A percentile compares a stretch with the other conserved stretches of the same genome.
Evolutionary conservation across 2,888 invertebrate genomes (phyloP).

Genomic region (Drosophila buzzatii): DNA sequence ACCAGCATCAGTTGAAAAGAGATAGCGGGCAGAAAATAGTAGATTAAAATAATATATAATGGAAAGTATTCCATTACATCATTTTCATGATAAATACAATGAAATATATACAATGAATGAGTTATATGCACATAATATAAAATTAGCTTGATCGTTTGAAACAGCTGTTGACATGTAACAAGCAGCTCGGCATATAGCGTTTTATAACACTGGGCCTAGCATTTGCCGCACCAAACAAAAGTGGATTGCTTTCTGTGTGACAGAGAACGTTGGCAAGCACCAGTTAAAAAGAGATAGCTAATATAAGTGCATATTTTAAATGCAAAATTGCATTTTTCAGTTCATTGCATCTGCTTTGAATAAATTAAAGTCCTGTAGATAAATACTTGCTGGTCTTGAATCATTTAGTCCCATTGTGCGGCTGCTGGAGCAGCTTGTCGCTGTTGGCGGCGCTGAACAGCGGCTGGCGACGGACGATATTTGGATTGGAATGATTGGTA

Average conservation of each 20-base stretch:
- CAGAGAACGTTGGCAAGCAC: background rate
- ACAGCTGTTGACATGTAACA: background rate
- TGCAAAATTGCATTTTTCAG: background rate
- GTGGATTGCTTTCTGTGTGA: background rate
- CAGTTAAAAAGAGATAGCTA: constrained; percentile 19
- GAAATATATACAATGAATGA: background rate
- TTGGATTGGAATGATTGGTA: constrained; percentile 89
- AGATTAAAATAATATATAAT: background rate
- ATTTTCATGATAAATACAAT: background rate
- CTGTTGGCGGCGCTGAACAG: constrained; percentile 85
- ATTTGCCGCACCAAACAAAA: background rate
- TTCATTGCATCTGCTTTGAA: background rate
- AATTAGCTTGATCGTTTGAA: background rate
- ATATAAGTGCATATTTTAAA: background rate
- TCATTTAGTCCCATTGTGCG: background rate
- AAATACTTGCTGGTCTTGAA: background rate
- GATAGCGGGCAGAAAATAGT: background rate
- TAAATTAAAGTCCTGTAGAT: background rate
- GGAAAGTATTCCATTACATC: background rate
- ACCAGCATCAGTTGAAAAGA: background rate
- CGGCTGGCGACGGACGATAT: constrained; percentile 93
- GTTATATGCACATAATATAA: background rate
- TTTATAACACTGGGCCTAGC: background rate
- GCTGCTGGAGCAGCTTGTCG: constrained; percentile 24
- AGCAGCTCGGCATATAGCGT: background rate